phyloP scores from a whole-genome alignment of 2,888 invertebrate species.

The Desoria tigrina region DNA sequence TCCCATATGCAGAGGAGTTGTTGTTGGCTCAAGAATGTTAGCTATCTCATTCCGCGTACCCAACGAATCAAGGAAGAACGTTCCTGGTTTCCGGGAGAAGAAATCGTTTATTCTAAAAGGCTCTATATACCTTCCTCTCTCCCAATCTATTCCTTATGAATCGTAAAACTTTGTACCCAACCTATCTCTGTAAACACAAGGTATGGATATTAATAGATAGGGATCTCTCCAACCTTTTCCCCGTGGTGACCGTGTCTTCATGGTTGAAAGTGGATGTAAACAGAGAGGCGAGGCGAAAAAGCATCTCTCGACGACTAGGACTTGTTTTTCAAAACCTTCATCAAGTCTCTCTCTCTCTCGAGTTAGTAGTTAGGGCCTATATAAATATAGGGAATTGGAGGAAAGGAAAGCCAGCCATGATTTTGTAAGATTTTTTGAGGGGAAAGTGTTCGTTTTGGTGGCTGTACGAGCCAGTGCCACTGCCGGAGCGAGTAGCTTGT shows the following conservation, averaged over 20 bases:
- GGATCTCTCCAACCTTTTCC: neutral
- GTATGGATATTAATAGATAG: too few species aligned
- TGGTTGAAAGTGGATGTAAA: slow-evolving; percentile 37
- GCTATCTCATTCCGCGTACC: too few species aligned
- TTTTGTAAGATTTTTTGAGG: slow-evolving; percentile 15
- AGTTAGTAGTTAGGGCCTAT: too few species aligned
- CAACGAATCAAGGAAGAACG: too few species aligned
- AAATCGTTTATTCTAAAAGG: slow-evolving; percentile 7
- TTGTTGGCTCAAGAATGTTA: too few species aligned
- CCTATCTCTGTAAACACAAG: neutral
- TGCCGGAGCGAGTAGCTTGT: neutral
- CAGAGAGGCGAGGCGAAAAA: slow-evolving; percentile 24
- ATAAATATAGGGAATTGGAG: too few species aligned
- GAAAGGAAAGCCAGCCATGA: slow-evolving; percentile 27
- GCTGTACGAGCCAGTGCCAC: too few species aligned
- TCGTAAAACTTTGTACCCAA: slow-evolving; percentile 5
- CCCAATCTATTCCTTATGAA: slow-evolving; percentile 9
- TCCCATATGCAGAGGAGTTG: too few species aligned
- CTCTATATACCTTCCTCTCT: slow-evolving; percentile 7
- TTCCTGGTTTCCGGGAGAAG: neutral
- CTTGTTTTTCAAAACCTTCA: slow-evolving; percentile 7
- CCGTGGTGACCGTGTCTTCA: slow-evolving; percentile 20
- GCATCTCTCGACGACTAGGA: slow-evolving; percentile 3
- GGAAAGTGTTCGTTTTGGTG: slow-evolving; percentile 24
- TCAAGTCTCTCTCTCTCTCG: neutral